Evolutionary conservation across 2,888 invertebrate species (phyloP).

Genomic region (Ennomos quercinarius): DNA sequence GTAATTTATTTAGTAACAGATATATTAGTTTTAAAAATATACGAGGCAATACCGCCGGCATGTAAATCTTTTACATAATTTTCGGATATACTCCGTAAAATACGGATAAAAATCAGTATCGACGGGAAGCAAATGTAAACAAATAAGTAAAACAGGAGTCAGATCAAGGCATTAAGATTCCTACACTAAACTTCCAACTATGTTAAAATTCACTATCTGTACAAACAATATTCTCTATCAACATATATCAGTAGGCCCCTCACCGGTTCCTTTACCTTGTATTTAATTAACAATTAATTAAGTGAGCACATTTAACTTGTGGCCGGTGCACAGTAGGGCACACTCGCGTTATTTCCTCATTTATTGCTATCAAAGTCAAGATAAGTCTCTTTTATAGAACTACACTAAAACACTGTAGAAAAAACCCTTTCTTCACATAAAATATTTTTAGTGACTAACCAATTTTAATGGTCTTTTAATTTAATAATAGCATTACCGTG

Average conservation of each 20-base stretch:
- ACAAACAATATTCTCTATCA: constrained; percentile 37
- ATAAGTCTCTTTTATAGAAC: no score
- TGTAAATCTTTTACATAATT: no score
- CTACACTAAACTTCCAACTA: constrained; percentile 33
- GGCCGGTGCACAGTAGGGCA: constrained; percentile 4
- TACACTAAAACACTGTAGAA: no score
- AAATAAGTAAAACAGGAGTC: constrained; percentile 1
- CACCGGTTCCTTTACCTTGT: constrained; percentile 32
- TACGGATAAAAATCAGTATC: no score
- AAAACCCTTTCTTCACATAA: no score
- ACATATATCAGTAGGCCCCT: constrained; percentile 25
- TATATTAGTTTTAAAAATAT: no score
- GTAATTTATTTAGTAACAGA: no score
- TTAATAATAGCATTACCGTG: no score
- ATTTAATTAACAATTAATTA: constrained; percentile 10
- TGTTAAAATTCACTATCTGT: constrained; percentile 45
- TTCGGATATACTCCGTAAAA: no score
- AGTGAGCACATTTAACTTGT: constrained; percentile 15
- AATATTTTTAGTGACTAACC: no score
- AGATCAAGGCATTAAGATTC: constrained; percentile 18
- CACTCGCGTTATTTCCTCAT: constrained; percentile 2
- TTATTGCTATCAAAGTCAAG: neutral
- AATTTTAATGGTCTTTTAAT: no score
- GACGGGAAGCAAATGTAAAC: neutral
- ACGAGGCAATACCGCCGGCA: no score